These are phyloP conservation scores for Coendou prehensilis DNA, from an alignment of 2,797 vertebrate species.

Conservation along the genomic window DNA sequence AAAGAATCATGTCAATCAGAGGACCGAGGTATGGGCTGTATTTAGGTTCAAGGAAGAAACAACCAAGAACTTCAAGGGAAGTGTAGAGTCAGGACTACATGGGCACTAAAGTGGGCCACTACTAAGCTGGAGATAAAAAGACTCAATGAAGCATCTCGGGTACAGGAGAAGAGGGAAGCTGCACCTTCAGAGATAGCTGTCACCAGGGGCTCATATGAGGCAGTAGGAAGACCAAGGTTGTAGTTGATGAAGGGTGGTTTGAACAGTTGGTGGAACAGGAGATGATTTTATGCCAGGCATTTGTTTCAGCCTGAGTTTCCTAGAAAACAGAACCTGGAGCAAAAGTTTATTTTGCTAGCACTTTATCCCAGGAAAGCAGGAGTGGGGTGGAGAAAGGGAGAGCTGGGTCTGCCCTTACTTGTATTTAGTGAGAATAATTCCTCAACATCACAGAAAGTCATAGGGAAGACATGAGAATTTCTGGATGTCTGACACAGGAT, in stretches of 20 bases:
- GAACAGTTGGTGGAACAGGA: neutral
- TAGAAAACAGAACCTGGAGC: neutral
- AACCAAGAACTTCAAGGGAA: neutral
- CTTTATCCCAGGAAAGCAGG: neutral
- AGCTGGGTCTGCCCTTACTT: neutral
- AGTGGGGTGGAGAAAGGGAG: rapidly evolving
- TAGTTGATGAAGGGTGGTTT: neutral
- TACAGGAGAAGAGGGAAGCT: neutral
- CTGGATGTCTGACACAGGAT: neutral
- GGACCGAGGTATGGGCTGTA: too few species aligned
- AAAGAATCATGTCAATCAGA: neutral
- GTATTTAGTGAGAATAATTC: neutral
- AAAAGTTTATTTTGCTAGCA: neutral
- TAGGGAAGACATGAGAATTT: neutral
- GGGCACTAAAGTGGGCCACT: too few species aligned
- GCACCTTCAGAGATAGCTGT: too few species aligned
- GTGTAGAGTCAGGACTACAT: neutral
- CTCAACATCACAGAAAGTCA: neutral
- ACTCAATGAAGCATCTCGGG: neutral
- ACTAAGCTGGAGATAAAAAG: neutral
- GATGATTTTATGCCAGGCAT: neutral
- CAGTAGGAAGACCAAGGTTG: neutral
- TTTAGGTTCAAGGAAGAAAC: neutral
- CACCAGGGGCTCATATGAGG: neutral
- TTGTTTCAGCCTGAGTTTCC: neutral